Base-by-base conservation (phyloP, 2,888 invertebrate species). In the Drosophila monieri region DNA sequence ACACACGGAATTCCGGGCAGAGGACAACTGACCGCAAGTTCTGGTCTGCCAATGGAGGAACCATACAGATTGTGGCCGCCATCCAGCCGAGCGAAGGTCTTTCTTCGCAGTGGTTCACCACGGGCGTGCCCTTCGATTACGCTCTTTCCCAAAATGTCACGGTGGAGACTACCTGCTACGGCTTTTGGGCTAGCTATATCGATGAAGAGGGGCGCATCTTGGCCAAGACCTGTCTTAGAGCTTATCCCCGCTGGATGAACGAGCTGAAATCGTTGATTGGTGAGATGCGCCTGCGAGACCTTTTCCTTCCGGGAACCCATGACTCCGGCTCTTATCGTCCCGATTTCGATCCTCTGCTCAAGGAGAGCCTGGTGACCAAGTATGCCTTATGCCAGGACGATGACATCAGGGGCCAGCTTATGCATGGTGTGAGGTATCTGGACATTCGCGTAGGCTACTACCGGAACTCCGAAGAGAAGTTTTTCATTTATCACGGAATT, bases 271-370 rank as follows among this genome's bases (percentile, higher is more conserved):
- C 89, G 1, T 83, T 88, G 27, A 84, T 94, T 12, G 93, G 92
- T 1, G 88, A 90, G 27, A 84, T 92, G 57, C 92, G 92, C 39
- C 85, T 94, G 49, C 91, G 92, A 10, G 92, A 93, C 62, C 85
- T 95, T 4, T 93, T 95, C 71, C 92, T 95, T 77, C 95, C 95
- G 1, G 95, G 95, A 0, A 94, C 95, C 0, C 95, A 95, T 84
- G 94, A 95, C 88, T 94, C 95, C 0, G 95, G 94, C 4, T 92
- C 94, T 9, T 94, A 93, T 81, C 89, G 91, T 2, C 79, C 85
- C 3, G 85, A 89, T 57, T 92, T 91, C 32, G 80, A 91, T 81
- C 91, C 92, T 1, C 59, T 84, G n/a, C 35, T 74, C 12, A 86
- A 85, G 18, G 92, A 92, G 59, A 92, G 89, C 46, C 66, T 93